Percentiles rank a stretch among this genome's conserved stretches.
Evolutionary conservation across 2,113 vertebrate genomes (phyloP).

Genomic region (Oreochromis aureus): DNA sequence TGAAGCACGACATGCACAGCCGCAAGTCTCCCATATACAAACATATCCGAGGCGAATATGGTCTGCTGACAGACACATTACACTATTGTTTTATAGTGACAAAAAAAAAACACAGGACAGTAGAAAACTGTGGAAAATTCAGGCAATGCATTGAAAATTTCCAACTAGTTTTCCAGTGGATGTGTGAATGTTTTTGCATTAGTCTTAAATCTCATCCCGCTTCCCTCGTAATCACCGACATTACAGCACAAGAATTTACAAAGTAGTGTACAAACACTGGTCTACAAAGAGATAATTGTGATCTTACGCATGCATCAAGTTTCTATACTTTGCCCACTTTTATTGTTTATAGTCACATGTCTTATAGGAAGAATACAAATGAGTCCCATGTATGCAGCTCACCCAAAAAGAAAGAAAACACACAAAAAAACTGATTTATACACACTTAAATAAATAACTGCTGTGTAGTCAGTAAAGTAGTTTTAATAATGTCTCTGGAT

Average conservation of each 20-base stretch:
- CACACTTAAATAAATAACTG: not conserved
- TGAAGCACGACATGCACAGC: not conserved
- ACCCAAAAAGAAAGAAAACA: not conserved
- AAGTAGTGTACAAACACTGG: not conserved
- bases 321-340: not conserved
- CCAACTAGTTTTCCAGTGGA: not conserved
- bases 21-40: slow-evolving; percentile 7
- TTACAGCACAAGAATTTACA: not conserved
- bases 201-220: not conserved
- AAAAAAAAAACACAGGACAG: not conserved
- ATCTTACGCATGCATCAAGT: not conserved
- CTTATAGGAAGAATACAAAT: not conserved
- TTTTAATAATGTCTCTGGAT: not conserved
- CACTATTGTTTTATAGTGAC: not conserved
- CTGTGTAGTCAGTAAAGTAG: not conserved
- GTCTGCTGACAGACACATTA: not conserved
- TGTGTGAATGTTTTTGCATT: not conserved
- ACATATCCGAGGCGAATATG: not conserved
- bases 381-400: not conserved
- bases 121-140: not conserved
- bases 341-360: not conserved
- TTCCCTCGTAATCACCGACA: not conserved
- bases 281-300: not conserved
- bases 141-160: not conserved
- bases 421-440: not conserved